Evolutionary conservation across 2,797 vertebrate species (phyloP).

Genomic region (Lophotriccus pileatus): DNA sequence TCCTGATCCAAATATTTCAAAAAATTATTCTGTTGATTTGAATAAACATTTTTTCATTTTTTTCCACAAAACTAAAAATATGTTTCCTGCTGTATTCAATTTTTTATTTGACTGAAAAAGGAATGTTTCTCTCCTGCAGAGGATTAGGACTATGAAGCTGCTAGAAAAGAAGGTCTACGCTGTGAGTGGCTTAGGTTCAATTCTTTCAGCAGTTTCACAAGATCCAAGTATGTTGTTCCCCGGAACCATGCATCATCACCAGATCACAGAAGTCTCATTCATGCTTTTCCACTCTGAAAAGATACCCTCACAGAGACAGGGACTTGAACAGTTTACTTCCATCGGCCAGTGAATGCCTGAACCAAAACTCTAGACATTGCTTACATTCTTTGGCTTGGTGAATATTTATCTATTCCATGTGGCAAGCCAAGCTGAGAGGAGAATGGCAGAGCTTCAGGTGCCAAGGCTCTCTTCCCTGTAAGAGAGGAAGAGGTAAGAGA

Average conservation of each 20-base stretch:
- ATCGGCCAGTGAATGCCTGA: background rate
- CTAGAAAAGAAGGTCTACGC: background rate
- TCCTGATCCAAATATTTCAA: background rate
- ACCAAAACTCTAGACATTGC: background rate
- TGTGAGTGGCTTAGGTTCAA: background rate
- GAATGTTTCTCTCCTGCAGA: background rate
- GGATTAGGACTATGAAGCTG: background rate
- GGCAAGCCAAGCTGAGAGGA: background rate
- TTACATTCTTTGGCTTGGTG: background rate
- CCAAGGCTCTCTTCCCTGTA: background rate
- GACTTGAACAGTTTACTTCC: background rate
- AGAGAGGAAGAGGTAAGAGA: background rate
- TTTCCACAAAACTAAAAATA: background rate
- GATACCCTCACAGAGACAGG: background rate
- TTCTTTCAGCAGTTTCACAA: background rate
- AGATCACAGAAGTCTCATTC: background rate
- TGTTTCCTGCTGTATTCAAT: too few relatives aligned
- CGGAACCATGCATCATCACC: background rate
- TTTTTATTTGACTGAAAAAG: too few relatives aligned
- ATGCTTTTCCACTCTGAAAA: background rate
- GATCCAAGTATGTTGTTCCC: background rate
- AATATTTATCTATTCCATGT: background rate
- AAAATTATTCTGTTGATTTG: background rate
- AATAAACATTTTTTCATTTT: background rate
- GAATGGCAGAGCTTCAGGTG: background rate